Base-by-base conservation (phyloP, 30 jellyfish, hydroid and myxozoan genomes). In the Aurelia aurita region DNA sequence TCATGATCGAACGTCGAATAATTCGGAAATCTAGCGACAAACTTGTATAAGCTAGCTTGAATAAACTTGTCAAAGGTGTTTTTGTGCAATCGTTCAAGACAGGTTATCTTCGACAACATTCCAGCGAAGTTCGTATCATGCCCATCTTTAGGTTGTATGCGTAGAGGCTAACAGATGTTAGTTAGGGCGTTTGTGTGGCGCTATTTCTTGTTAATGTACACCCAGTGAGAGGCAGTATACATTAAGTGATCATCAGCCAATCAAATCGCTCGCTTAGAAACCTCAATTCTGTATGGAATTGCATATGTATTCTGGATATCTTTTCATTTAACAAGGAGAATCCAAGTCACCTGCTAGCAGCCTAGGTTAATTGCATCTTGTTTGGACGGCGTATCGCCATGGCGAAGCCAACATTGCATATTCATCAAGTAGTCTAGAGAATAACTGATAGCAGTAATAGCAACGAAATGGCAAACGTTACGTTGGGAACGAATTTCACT, bases 381-480 rank as follows among this genome's bases (percentile, higher is more conserved):
- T 83, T 83, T 83, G 93, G 74, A 35, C 77, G 93, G 83, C 46
- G 77, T 44, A 83, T 83, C 87, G 83, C 83, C 93, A 83, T 83
- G 93, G 72, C 93, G 63, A 83, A 83, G 77, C 54, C 79, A 55
- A 55, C 67, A 57, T 47, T 46, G 44, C 46, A 68, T 21, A 77
- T 51, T 66, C 84, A 57, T 51, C 79, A 12, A n/a, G 45, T 51
- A 82, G 91, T 68, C 21, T 82, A 73, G 34, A 49, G 5, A 14
- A 66, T 23, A 23, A 11, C 22, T 27, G 86, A 81, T 80, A 65
- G 35, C 53, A 65, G 82, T 73, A 82, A 15, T 59, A 82, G 85
- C 84, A 66, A 83, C 93, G 93, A 83, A 83, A 83, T 83, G 93
- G 93, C 93, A 69, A 70, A 23, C 93, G 93, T 43, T 62, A 20